Conservation (phyloP, 2,888 invertebrate species). For the Microctonus aethiopoides region DNA sequence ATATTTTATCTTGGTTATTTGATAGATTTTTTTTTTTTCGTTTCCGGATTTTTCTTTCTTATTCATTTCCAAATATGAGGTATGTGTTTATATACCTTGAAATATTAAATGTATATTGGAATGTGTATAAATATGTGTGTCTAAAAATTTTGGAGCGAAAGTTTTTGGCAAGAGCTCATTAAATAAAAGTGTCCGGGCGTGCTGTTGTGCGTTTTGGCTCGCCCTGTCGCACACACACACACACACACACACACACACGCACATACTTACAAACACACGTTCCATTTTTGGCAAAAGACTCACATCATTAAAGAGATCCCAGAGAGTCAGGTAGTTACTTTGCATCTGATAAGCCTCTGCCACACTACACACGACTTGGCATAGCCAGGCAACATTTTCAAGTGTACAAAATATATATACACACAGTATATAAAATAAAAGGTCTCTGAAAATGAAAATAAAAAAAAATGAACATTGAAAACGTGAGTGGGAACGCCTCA, state of each 20-base stretch:
- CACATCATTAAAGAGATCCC: slow-evolving; percentile 1
- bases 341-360: slow-evolving; percentile 13
- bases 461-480: too few species aligned
- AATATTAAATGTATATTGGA: not conserved
- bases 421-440: too few species aligned
- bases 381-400: not conserved
- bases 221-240: not conserved
- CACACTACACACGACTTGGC: not conserved
- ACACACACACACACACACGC: not conserved
- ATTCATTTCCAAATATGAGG: not conserved
- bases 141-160: not conserved
- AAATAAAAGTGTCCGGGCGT: not conserved
- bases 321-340: not conserved
- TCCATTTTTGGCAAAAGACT: not conserved
- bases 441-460: too few species aligned
- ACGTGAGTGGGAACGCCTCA: too few species aligned
- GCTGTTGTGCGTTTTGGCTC: not conserved
- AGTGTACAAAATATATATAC: not conserved
- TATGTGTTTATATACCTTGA: not conserved
- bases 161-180: not conserved
- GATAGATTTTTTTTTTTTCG: not conserved
- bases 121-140: not conserved
- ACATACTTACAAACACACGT: not conserved
- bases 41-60: not conserved
- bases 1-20: not conserved